Conservation (phyloP, 2,113 vertebrate genomes). For the Nicator chloris region DNA sequence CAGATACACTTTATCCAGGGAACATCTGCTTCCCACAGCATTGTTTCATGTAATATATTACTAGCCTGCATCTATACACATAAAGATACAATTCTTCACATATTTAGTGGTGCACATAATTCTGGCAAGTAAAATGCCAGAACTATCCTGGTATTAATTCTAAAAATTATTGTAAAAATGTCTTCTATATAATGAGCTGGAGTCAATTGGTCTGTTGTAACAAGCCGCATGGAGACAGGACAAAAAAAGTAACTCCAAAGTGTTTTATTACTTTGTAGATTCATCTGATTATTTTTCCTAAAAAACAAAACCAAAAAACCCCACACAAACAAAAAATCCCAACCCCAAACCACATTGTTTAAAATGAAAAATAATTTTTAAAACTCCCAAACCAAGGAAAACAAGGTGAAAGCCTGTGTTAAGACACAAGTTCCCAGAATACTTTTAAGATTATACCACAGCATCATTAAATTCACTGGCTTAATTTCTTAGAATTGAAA, state of each 20-base stretch:
- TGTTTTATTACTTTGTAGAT: not conserved
- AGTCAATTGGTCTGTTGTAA: not conserved
- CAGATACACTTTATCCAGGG: not conserved
- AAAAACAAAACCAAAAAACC: not conserved
- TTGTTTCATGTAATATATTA: not conserved
- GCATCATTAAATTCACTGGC: not conserved
- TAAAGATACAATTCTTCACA: not conserved
- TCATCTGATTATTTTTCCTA: not conserved
- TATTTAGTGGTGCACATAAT: not conserved
- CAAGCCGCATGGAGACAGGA: not conserved
- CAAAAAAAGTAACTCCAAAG: not conserved
- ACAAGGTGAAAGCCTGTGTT: not conserved
- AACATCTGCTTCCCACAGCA: not conserved
- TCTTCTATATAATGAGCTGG: not conserved
- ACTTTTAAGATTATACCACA: not conserved
- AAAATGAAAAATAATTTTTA: not conserved
- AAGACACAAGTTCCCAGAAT: not conserved
- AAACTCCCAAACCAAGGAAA: not conserved
- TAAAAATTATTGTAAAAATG: not conserved
- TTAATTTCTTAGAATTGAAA: not conserved
- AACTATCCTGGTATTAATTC: not conserved
- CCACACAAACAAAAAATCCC: not conserved
- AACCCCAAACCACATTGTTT: not conserved
- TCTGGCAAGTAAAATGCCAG: not conserved
- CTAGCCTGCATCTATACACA: not conserved